Evolutionary conservation across 2,888 invertebrate genomes (phyloP).

Genomic region (Cephus pygmeus): DNA sequence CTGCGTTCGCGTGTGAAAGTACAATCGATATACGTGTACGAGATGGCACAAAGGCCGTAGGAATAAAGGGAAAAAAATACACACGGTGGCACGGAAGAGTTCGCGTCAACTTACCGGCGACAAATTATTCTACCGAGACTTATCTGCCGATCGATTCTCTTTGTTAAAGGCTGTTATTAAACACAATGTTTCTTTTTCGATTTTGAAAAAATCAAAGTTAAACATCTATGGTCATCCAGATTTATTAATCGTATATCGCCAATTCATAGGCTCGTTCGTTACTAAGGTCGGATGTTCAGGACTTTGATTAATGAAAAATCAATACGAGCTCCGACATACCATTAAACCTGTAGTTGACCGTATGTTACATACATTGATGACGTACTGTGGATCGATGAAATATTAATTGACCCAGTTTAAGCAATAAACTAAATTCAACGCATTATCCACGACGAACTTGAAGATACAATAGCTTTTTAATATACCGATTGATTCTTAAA

Average conservation of each 20-base stretch:
- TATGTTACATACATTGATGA: not conserved
- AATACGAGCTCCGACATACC: not conserved
- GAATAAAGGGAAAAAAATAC: not conserved
- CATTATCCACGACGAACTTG: not conserved
- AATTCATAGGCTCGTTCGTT: not conserved
- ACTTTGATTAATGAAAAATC: not conserved
- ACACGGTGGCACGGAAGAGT: not conserved
- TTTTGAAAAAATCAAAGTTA: not conserved
- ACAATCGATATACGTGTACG: not conserved
- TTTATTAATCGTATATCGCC: not conserved
- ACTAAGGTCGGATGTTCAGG: not conserved
- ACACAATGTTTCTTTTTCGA: not conserved
- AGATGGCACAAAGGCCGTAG: not conserved
- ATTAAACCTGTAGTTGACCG: not conserved
- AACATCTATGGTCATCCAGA: not conserved
- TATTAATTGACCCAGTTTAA: not conserved
- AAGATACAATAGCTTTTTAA: not conserved
- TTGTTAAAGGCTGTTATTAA: not conserved
- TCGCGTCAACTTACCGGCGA: not conserved
- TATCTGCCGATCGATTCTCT: not conserved
- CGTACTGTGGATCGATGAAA: not conserved
- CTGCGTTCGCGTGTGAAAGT: not conserved
- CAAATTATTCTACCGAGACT: slow-evolving; percentile 4
- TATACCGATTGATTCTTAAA: not conserved
- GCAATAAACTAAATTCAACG: not conserved